Evolutionary conservation across 2,888 invertebrate genomes (phyloP).

Genomic region (Drosophila colorata): DNA sequence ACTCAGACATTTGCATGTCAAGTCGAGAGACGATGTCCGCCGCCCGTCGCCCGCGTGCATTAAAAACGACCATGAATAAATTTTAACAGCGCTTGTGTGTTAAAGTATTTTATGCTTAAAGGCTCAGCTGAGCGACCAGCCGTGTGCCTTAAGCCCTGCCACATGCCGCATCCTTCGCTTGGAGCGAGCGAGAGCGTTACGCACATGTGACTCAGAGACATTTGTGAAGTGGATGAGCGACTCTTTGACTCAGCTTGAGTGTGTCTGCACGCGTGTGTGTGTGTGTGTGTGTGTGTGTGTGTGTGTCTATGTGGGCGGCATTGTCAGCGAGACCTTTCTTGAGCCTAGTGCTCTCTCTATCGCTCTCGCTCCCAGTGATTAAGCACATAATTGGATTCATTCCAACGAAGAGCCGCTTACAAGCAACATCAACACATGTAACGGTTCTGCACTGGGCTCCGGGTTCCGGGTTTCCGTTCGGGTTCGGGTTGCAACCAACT

Average conservation of each 20-base stretch:
- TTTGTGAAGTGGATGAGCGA: conserved; percentile 41
- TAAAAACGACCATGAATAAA: conserved; percentile 78
- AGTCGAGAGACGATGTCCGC: conserved; percentile 55
- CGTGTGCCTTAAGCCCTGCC: conserved; percentile 74
- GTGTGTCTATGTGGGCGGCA: conserved; percentile 28
- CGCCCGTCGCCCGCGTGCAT: conserved; percentile 55
- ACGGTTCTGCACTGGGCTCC: conserved; percentile 24
- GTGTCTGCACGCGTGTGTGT: background rate
- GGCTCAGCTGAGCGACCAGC: conserved; percentile 74
- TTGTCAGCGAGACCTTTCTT: conserved; percentile 60
- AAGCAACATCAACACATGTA: conserved; percentile 59
- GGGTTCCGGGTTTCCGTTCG: background rate
- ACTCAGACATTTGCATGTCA: conserved; percentile 71
- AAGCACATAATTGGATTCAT: conserved; percentile 83
- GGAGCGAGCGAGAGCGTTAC: conserved; percentile 15
- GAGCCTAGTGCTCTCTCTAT: conserved; percentile 11
- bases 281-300: conserved; percentile 1
- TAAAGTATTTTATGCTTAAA: conserved; percentile 80
- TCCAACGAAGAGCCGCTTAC: conserved; percentile 61
- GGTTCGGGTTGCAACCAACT: conserved; percentile 8
- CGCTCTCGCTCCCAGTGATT: conserved; percentile 64
- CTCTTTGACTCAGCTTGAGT: conserved; percentile 30
- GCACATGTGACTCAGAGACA: conserved; percentile 53
- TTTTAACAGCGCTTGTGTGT: conserved; percentile 78
- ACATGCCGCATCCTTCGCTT: conserved; percentile 47